Evolutionary conservation across 2,113 vertebrate species (phyloP), one percentile per base, ranked within the genome.

Genomic region (Psittacara wagleri): DNA sequence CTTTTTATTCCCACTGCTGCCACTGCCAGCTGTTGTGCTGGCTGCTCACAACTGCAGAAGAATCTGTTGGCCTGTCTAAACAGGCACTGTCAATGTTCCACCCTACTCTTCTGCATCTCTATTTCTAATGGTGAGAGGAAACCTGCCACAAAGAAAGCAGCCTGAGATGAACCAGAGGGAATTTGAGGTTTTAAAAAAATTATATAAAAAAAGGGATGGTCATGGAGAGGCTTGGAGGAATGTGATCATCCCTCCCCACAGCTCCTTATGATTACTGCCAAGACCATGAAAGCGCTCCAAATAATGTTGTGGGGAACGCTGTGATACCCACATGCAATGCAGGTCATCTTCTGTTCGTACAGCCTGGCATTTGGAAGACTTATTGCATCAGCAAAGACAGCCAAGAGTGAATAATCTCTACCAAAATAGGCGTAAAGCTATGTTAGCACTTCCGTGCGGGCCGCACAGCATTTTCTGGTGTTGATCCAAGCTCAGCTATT

Each of bases 261-360:
- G 86, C 86, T 97, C 77, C 83, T 89, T 73, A 62, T 91, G 91
- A 95, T 96, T 85, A 84, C 86, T 95, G 91, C 94, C 91, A 95
- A 95, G 93, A 89, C 84, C 77, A 89, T 95, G 95, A 97, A 94
- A 96, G 70, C 28, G 1, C 93, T 95, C 96, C 96, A 95, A 95
- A 87, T 92, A 96, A 92, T 89, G 92, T 83, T 81, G 93, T 93
- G 90, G 88, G 81, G 92, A 94, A 92, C 81, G 88, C 96, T 92
- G 95, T 83, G 95, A 97, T 96, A 90, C 73, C 95, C 95, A 97
- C 95, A 83, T 81, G 94, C 90, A 96, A 93, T 86, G 80, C 95
- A 93, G 95, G 92, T 95, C 95, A 96, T 96, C 88, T 96, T 93
- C 94, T 96, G 88, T 81, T 96, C 92, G 10, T 57, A 80, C 95